phyloP scores from a whole-genome alignment of 2,888 invertebrate species.

The Morinoia aosen region DNA sequence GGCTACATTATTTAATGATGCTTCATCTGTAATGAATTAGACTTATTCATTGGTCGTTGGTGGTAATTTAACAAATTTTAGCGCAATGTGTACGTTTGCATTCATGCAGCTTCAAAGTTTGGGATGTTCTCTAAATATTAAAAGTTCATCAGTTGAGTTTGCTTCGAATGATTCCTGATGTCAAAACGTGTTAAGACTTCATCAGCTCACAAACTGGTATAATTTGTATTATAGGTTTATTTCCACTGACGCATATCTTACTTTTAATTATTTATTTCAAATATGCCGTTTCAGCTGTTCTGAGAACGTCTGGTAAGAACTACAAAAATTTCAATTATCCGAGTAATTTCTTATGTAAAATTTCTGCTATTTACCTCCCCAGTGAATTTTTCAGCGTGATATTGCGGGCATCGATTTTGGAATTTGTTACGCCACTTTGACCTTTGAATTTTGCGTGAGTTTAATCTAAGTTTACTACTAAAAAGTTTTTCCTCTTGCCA shows the following conservation, averaged over 20 bases:
- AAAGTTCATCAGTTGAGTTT: no score
- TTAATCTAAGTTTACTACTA: not conserved
- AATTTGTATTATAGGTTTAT: not conserved
- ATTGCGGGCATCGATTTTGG: not conserved
- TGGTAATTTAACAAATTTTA: no score
- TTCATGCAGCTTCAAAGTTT: not conserved
- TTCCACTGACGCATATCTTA: not conserved
- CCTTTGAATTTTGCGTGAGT: not conserved
- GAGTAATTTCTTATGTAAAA: not conserved
- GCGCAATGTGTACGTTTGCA: no score
- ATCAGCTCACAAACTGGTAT: not conserved
- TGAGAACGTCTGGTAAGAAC: not conserved
- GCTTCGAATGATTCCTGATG: not conserved
- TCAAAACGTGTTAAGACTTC: not conserved
- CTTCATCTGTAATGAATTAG: no score
- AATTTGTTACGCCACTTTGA: not conserved
- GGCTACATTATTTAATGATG: no score
- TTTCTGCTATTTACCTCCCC: not conserved
- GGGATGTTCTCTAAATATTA: no score
- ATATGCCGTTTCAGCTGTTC: not conserved
- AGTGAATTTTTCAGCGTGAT: not conserved
- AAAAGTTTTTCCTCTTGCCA: not conserved
- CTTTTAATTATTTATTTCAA: not conserved
- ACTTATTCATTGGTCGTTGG: no score
- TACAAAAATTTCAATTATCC: not conserved